Base-by-base conservation (phyloP, 2,797 vertebrate species). In the Clarias platycephalus region DNA sequence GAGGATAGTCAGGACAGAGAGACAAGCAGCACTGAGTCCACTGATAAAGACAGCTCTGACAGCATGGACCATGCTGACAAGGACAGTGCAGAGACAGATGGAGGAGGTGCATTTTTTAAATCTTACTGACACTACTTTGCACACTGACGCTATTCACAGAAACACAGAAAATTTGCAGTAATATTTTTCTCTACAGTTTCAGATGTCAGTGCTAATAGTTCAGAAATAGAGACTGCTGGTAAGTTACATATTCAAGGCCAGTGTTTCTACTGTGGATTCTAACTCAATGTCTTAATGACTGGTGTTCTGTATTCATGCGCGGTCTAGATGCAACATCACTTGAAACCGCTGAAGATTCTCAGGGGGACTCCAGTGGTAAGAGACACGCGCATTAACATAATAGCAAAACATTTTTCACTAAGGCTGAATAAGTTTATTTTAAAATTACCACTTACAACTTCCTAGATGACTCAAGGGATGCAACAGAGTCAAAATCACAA, bases 51-150 rank as follows among this genome's bases (percentile, higher is more conserved):
- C 5, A 82, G 86, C 63, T 70, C 83, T 0, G 78, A 85, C 10
- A 89, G 68, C 7, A 62, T 58, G 12, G 84, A 86, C 70, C 83
- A 83, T 31, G 60, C 72, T 18, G 72, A 86, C 63, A 9, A 13
- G 26, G 87, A 84, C 22, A 89, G 86, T 77, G 57, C 60, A 12
- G 90, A 90, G 78, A 84, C 76, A 5, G 86, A 83, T 24, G 84
- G 57, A 34, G 89, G 85, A 89, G 88, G 87, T 88, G 64, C 55
- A 55, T 57, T 10, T 55, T 37, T 37, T 37, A 37, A 4, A 37
- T 26, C 70, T 58, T 64, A 57, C 40, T 75, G 28, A 75, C 20
- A 74, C 57, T 26, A 80, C 22, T 53, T 31, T 66, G 12, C 8
- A 79, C 24, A 63, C 15, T 5, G n/a, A 26, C 12, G 10, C 1